Evolutionary conservation across 35 echinoderm and acorn worm species (phyloP), one percentile per base, ranked within the genome.

Genomic region (Eucidaris tribuloides): DNA sequence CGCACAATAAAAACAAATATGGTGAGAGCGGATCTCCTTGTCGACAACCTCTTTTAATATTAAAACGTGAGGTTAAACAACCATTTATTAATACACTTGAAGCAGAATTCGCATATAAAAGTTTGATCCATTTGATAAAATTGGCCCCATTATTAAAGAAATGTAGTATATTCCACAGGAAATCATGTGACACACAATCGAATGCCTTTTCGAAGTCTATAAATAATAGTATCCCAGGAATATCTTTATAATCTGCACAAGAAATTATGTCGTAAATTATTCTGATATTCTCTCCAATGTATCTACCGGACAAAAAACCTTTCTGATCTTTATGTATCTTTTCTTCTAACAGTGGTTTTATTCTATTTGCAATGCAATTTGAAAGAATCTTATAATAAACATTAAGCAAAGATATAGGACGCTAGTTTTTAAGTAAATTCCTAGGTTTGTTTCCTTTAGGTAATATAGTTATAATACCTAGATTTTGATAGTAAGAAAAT

Each of bases 281-380:
- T 77, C 71, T 77, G 38, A 42, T 77, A 77, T 77, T 77, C 19
- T 41, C 71, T 40, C 71, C 71, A 40, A 77, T 77, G 71, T 77
- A 77, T 23, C 1, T 38, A 40, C 37, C 37, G 22, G 38, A 36
- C 38, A 77, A 1, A 45, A 77, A 77, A 14, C 71, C 71, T 45
- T 77, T 77, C 23, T 45, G 71, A 40, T 77, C 32, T 42, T 77
- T 45, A 41, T 77, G 30, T 7, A 62, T 62, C 33, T 27, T 4
- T 5, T 31, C 59, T 5, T 4, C 3, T 62, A 77, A 77, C 43
- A 77, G 20, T 40, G 30, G 22, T 77, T 77, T 77, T 40, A 77
- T 40, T 77, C 33, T 77, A 18, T 77, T 45, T 42, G 39, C 71
- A 40, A 77, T 42, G 71, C 71, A 42, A 40, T 14, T 0, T 13